Base-by-base conservation (phyloP, 2,797 vertebrate species). In the Argya squamiceps region DNA sequence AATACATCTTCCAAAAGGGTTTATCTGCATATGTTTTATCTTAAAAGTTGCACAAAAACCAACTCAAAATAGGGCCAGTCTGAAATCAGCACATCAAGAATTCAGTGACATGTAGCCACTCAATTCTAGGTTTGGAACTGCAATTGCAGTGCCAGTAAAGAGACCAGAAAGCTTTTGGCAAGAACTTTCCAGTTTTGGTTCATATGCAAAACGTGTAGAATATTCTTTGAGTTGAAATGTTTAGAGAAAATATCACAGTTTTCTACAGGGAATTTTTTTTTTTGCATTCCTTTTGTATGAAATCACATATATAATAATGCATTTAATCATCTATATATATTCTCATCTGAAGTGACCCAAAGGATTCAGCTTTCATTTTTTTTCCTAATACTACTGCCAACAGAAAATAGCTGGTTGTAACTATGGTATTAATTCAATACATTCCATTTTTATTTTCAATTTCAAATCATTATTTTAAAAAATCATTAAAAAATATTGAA, bases 1-100 rank as follows among this genome's bases (percentile, higher is more conserved):
- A 89, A 84, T 86, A 50, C 37, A 68, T 86, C 49, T 83, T 93
- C 65, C 58, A 84, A 95, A 91, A 93, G 67, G 53, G 62, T 47
- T 84, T 81, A 89, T 90, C 63, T 86, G 78, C 79, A 79, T 77
- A 71, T 27, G 37, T 65, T 96, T 93, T 81, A 88, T 77, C 55
- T 95, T 70, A 62, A 43, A 92, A 78, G 64, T 85, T 80, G 59
- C 59, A 67, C 41, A 74, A 77, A 86, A 84, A 95, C n/a, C 46
- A n/a, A 82, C 71, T 84, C 36, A 1, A 94, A 95, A 94, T 14
- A 91, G 14, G 80, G 20, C 53, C 49, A 70, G 53, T 90, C 76
- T 93, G 81, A 86, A 91, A 76, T 50, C 67, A 78, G 47, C 10
- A 37, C 30, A 92, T 91, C 47, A 92, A 71, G 93, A 90, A 95